These are phyloP conservation scores for Nasonovia ribisnigri DNA, from an alignment of 2,888 invertebrate species.

Conservation along the genomic window DNA sequence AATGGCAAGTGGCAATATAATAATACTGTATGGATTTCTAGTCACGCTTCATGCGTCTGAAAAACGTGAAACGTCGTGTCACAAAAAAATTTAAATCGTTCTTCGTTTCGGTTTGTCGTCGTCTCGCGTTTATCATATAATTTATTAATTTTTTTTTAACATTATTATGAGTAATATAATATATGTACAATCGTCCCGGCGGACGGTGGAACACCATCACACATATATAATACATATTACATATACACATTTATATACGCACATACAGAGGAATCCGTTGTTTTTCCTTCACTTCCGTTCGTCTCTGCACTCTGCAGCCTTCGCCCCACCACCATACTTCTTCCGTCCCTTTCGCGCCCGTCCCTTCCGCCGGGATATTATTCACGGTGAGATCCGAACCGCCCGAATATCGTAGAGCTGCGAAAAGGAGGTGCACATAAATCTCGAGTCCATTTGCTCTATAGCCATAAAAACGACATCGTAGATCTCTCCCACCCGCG, in stretches of 20 bases:
- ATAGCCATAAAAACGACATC: constrained; percentile 63
- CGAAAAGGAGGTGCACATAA: constrained; percentile 29
- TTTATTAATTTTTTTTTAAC: neutral
- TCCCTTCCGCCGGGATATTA: neutral
- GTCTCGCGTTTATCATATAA: neutral
- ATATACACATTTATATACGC: neutral
- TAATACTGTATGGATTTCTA: neutral
- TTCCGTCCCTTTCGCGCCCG: neutral
- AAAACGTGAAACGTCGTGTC: neutral
- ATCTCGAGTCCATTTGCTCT: constrained; percentile 62
- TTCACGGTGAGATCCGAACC: constrained; percentile 22
- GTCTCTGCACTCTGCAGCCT: neutral
- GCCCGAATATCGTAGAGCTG: neutral
- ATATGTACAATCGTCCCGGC: neutral
- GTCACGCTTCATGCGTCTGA: neutral
- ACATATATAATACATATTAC: neutral
- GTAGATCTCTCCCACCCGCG: constrained; percentile 46
- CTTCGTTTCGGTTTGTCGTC: neutral
- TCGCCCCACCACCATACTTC: neutral
- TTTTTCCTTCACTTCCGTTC: constrained; percentile 27
- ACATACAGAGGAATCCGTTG: constrained; percentile 11
- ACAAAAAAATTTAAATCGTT: neutral
- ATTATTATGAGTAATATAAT: neutral
- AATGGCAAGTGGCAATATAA: neutral
- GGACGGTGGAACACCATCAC: neutral